These are phyloP conservation scores for Clavelina lepadiformis DNA, from an alignment of 23 tunicate species.

Conservation along the genomic window DNA sequence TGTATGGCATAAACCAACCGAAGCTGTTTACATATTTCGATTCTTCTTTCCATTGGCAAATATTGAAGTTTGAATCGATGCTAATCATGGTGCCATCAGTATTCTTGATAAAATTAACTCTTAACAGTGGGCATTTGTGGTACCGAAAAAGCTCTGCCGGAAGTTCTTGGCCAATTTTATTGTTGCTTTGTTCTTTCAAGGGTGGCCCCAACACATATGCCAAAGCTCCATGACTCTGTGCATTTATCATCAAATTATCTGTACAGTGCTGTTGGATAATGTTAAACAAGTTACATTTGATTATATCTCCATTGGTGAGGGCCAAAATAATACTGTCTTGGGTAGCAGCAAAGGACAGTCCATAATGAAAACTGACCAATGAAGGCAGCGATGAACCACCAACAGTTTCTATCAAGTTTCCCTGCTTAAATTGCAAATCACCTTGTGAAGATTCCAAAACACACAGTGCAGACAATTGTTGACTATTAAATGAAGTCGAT, in stretches of 20 bases:
- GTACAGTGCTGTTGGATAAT: constrained; percentile 9
- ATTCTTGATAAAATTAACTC: constrained; percentile 39
- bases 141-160: constrained; percentile 50
- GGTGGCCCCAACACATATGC: constrained; percentile 6
- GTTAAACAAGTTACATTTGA: constrained; percentile 44
- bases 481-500: constrained; percentile 12
- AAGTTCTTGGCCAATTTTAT: constrained; percentile 41
- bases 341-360: constrained; percentile 26
- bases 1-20: constrained; percentile 70
- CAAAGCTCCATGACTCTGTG: neutral
- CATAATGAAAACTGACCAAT: constrained; percentile 29
- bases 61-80: constrained; percentile 26
- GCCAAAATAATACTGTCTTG: constrained; percentile 57
- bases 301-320: constrained; percentile 43
- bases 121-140: constrained; percentile 20
- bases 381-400: constrained; percentile 1
- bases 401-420: neutral
- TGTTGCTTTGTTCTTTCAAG: constrained; percentile 11
- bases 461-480: constrained; percentile 56
- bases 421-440: constrained; percentile 48
- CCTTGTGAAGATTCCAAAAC: constrained; percentile 41
- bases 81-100: constrained; percentile 55
- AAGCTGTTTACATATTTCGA: constrained; percentile 33
- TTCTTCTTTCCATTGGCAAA: constrained; percentile 57
- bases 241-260: constrained; percentile 8